phyloP scores from a whole-genome alignment of 2,113 vertebrate genomes.

The Ariopsis seemanni region DNA sequence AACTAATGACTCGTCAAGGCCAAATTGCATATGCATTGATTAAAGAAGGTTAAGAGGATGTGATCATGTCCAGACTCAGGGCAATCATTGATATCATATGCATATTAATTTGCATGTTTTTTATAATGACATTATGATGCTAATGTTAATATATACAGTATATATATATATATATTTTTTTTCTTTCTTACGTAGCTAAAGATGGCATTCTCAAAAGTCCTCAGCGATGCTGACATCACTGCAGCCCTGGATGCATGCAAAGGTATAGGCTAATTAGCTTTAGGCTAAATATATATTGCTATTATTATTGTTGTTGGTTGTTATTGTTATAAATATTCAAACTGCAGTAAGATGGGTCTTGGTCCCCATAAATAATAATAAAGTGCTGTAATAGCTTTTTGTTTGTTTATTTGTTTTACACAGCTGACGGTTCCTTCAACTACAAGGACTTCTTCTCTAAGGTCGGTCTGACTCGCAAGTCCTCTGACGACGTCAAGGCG shows the following conservation, averaged over 20 bases:
- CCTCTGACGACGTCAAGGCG: conserved; percentile 70
- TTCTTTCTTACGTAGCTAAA: conserved; percentile 58
- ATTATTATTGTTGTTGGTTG: not conserved
- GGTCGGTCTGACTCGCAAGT: conserved; percentile 75
- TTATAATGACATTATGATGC: not conserved
- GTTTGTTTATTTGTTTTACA: conserved; percentile 46
- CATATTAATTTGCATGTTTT: not conserved
- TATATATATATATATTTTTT: too few species aligned
- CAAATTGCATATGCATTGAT: conserved; percentile 7
- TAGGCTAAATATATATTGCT: not conserved
- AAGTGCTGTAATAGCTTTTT: not conserved
- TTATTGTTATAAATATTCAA: not conserved
- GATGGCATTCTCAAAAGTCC: conserved; percentile 73
- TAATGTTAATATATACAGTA: not conserved
- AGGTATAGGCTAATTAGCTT: conserved; percentile 61
- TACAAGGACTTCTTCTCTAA: conserved; percentile 76
- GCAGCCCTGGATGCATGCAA: conserved; percentile 79
- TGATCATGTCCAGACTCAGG: not conserved
- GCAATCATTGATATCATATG: not conserved
- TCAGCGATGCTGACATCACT: conserved; percentile 75
- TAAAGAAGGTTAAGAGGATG: not conserved
- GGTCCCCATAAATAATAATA: not conserved
- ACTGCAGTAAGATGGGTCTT: not conserved
- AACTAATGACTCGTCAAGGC: not conserved
- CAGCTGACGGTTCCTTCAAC: conserved; percentile 78